A percentile compares a stretch with the other conserved stretches of the same genome.
These are phyloP conservation scores for Siniperca obscura DNA, from an alignment of 2,797 vertebrate species.

Conservation along the genomic window DNA sequence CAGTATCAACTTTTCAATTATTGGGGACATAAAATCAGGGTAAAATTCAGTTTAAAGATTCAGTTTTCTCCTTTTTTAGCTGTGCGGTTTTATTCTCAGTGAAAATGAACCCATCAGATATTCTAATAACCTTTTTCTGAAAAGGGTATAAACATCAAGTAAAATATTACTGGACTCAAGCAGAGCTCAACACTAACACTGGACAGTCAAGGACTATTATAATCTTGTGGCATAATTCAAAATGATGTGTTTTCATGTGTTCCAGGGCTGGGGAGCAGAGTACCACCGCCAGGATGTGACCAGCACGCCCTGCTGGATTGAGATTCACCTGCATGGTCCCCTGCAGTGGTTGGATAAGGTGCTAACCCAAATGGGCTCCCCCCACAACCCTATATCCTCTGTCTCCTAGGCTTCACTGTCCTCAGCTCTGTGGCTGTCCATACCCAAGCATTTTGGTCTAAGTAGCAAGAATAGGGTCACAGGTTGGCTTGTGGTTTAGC, in stretches of 20 bases:
- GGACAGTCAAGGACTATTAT: not conserved
- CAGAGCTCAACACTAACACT: not conserved
- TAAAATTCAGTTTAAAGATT: not conserved
- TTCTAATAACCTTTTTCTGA: not conserved
- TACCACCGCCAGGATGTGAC: constrained; percentile 99
- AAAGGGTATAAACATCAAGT: not conserved
- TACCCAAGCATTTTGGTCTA: constrained; percentile 87
- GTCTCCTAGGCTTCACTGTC: constrained; percentile 91
- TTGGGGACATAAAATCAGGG: not conserved
- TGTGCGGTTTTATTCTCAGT: not conserved
- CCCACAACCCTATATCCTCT: constrained; percentile 98
- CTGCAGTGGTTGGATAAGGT: constrained; percentile 99
- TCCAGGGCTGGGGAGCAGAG: constrained; percentile 98
- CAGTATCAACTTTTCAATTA: not conserved
- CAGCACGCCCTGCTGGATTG: constrained; percentile 99
- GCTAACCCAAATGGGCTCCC: constrained; percentile 99
- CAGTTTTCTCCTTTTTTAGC: not conserved
- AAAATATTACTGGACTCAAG: not conserved
- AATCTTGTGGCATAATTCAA: not conserved
- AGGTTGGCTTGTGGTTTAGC: constrained; percentile 60
- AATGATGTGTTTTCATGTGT: constrained; percentile 35
- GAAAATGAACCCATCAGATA: not conserved
- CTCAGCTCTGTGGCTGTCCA: constrained; percentile 74
- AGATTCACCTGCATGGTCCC: constrained; percentile 98
- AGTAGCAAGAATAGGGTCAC: constrained; percentile 68